Conservation (phyloP, 1,140 invertebrate species). For the Drosophila lacteicornis region DNA sequence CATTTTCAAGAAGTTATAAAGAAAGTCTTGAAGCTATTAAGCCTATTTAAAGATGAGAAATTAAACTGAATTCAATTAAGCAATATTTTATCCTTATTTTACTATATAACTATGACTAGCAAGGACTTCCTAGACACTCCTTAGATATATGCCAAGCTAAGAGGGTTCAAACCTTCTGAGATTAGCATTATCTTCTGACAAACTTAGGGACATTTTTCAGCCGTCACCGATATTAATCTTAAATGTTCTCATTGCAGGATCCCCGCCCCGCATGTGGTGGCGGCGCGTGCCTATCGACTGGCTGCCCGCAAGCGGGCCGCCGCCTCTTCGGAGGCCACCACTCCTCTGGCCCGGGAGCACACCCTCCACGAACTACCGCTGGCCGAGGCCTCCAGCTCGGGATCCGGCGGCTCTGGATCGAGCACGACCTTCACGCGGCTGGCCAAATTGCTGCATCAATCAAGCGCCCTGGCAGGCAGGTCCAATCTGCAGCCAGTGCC, state of each 20-base stretch:
- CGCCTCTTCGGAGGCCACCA: constrained; percentile 64
- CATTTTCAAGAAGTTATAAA: background rate
- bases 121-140: too few species aligned
- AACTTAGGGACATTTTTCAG: background rate
- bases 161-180: background rate
- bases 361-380: constrained; percentile 63
- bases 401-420: constrained; percentile 35
- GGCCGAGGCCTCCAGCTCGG: constrained; percentile 41
- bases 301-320: constrained; percentile 70
- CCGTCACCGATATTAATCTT: background rate
- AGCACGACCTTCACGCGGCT: constrained; percentile 88
- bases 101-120: too few species aligned
- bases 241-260: constrained; percentile 85
- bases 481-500: constrained; percentile 78
- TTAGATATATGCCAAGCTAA: too few species aligned
- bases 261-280: constrained; percentile 87
- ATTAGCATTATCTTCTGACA: background rate
- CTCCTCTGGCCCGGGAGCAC: constrained; percentile 56
- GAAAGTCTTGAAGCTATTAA: too few species aligned
- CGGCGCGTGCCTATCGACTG: constrained; percentile 86
- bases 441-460: constrained; percentile 89
- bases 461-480: constrained; percentile 78
- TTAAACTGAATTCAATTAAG: too few species aligned
- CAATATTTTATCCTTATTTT: too few species aligned
- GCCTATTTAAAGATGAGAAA: background rate